Conservation (phyloP, 2,797 vertebrate genomes). For the Protosalanx chinensis region DNA sequence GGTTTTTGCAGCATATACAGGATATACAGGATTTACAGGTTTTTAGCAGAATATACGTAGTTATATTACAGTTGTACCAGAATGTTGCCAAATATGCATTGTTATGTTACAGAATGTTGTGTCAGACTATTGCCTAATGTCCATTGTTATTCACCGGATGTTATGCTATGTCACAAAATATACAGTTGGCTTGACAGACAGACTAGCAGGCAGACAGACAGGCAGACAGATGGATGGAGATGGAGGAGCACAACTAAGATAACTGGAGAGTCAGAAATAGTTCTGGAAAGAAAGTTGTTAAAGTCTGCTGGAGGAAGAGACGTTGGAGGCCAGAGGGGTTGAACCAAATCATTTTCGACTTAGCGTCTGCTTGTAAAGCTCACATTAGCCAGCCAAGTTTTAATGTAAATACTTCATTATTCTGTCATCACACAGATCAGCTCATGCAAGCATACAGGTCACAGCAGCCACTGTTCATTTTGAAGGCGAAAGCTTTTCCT, state of each 20-base stretch:
- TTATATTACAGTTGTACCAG: no score
- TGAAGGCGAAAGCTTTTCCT: slow-evolving; percentile 85
- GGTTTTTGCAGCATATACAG: no score
- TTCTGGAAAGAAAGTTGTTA: slow-evolving; percentile 85
- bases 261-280: slow-evolving; percentile 76
- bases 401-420: slow-evolving; percentile 94
- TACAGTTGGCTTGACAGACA: slow-evolving; percentile 31
- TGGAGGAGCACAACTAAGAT: slow-evolving; percentile 61
- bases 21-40: no score
- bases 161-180: no score
- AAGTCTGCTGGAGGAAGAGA: slow-evolving; percentile 78
- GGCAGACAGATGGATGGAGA: slow-evolving; percentile 28
- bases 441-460: slow-evolving; percentile 84
- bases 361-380: slow-evolving; percentile 89
- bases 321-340: slow-evolving; percentile 84
- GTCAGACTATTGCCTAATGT: no score
- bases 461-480: slow-evolving; percentile 88
- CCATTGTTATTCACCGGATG: no score
- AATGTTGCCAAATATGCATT: no score
- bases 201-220: background rate
- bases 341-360: slow-evolving; percentile 96
- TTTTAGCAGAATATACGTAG: no score
- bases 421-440: slow-evolving; percentile 89
- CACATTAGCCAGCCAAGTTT: slow-evolving; percentile 93
- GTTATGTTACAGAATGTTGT: no score